These are phyloP conservation scores for Plutomurus gul DNA, from an alignment of 1,140 invertebrate genomes.

Conservation along the genomic window DNA sequence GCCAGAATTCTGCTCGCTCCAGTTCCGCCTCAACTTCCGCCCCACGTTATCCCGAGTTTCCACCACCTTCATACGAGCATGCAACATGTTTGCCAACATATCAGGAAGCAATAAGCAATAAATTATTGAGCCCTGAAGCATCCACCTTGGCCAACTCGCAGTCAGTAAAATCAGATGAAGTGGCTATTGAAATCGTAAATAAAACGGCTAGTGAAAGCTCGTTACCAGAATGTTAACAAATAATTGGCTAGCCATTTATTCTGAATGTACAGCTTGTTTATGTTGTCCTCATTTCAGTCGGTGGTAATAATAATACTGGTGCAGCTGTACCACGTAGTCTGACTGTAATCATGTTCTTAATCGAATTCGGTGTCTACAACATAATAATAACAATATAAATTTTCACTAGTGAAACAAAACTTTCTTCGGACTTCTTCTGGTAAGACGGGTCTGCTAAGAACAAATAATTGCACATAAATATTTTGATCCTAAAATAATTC, in stretches of 20 bases:
- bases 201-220: not conserved
- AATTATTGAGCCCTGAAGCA: not conserved
- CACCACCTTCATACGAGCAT: conserved; percentile 4
- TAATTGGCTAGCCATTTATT: not conserved
- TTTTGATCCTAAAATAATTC: too few species aligned
- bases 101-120: conserved; percentile 8
- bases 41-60: not conserved
- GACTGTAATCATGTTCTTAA: too few species aligned
- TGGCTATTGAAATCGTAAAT: not conserved
- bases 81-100: conserved; percentile 18
- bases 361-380: not conserved
- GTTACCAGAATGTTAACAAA: not conserved
- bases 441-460: not conserved
- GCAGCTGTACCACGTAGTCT: too few species aligned
- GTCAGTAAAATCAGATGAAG: not conserved
- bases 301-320: too few species aligned
- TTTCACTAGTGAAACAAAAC: not conserved
- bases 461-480: not conserved
- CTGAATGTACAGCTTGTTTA: too few species aligned
- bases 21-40: not conserved
- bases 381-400: not conserved
- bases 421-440: not conserved
- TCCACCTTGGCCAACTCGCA: not conserved
- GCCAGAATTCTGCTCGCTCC: not conserved
- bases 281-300: too few species aligned